These are phyloP conservation scores for Cossypha polioptera DNA, from an alignment of 2,797 vertebrate species.

Conservation along the genomic window DNA sequence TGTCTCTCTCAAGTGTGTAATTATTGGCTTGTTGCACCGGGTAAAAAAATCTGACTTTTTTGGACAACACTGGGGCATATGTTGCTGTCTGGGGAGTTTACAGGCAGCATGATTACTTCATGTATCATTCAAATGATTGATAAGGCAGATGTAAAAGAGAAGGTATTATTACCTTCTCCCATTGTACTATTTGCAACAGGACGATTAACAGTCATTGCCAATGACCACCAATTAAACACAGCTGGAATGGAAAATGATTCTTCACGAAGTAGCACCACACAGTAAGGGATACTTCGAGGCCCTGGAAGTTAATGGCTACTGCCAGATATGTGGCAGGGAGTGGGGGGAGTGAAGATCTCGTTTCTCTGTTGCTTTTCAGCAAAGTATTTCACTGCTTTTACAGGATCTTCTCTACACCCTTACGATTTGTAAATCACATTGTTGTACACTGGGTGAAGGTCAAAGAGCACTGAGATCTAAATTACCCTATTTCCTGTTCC, in stretches of 20 bases:
- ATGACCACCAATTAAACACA: neutral
- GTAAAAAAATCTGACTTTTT: neutral
- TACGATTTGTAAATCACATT: neutral
- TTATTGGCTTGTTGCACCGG: neutral
- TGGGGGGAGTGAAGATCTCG: neutral
- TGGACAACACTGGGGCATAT: neutral
- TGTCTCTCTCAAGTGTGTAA: neutral
- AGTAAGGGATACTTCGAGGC: neutral
- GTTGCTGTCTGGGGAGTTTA: neutral
- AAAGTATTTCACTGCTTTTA: neutral
- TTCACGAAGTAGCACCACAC: neutral
- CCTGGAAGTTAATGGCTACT: neutral
- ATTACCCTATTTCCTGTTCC: neutral
- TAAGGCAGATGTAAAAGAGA: neutral
- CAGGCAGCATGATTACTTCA: neutral
- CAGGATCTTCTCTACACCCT: neutral
- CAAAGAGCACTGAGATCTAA: neutral
- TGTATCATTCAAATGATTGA: neutral
- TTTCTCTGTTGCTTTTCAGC: neutral
- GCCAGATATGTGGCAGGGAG: rapidly evolving
- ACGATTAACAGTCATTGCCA: neutral
- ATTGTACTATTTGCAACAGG: neutral
- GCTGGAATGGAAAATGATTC: neutral
- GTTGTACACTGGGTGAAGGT: neutral
- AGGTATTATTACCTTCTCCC: neutral